phyloP scores from a whole-genome alignment of 2,113 vertebrate genomes.

The Sakesphorus luctuosus region DNA sequence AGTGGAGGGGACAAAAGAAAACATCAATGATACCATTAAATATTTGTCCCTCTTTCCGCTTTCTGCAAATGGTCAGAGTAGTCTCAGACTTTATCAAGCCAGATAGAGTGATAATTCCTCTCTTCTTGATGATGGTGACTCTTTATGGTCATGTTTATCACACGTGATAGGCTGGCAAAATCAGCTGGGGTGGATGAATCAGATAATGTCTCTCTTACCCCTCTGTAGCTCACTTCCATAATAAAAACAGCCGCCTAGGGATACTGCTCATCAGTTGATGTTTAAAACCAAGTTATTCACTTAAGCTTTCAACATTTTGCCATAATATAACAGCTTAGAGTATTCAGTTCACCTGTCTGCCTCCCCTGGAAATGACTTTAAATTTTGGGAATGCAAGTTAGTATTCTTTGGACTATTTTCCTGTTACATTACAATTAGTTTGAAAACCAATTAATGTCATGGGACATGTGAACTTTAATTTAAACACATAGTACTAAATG shows the following conservation, averaged over 20 bases:
- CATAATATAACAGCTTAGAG: not conserved
- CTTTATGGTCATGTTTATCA: not conserved
- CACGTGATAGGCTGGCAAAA: not conserved
- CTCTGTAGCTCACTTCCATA: not conserved
- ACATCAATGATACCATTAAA: not conserved
- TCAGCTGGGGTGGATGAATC: not conserved
- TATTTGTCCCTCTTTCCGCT: not conserved
- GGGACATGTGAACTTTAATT: not conserved
- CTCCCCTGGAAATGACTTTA: not conserved
- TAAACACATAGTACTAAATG: not conserved
- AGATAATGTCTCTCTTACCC: not conserved
- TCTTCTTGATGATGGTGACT: not conserved
- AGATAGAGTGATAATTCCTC: not conserved
- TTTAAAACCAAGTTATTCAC: not conserved
- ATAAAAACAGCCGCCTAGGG: not conserved
- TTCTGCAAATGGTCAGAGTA: not conserved
- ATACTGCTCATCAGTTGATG: not conserved
- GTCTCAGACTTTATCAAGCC: not conserved
- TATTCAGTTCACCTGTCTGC: not conserved
- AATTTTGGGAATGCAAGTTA: too few species aligned
- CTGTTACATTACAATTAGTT: too few species aligned
- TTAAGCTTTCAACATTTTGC: not conserved
- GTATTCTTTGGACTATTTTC: too few species aligned
- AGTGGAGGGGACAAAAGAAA: not conserved
- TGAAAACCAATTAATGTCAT: too few species aligned